Conservation (phyloP, 2,888 invertebrate genomes). For the Watsonalla binaria region DNA sequence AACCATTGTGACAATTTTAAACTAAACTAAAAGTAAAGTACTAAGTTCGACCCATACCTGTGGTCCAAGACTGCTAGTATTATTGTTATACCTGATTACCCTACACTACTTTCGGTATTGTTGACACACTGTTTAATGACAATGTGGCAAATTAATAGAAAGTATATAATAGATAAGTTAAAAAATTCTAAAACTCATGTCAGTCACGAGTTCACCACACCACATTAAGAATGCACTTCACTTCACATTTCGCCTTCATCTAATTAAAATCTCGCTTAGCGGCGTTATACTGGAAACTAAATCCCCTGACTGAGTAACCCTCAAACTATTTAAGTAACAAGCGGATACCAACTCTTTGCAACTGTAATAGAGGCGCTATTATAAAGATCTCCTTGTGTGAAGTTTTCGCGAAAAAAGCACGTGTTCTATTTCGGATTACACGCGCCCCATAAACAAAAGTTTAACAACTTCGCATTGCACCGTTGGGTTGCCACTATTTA, state of each 20-base stretch:
- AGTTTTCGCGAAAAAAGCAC: slow-evolving; percentile 73
- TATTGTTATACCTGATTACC: no score
- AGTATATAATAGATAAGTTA: background rate
- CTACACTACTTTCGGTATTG: no score
- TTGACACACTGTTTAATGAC: no score
- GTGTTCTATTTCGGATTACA: slow-evolving; percentile 77
- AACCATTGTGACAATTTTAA: no score
- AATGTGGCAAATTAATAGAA: no score
- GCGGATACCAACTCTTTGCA: slow-evolving; percentile 27
- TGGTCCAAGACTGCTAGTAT: no score
- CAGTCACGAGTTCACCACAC: slow-evolving; percentile 17
- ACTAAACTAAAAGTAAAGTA: no score
- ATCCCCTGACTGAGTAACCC: slow-evolving; percentile 58
- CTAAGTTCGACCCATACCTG: no score
- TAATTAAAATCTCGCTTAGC: slow-evolving; percentile 74
- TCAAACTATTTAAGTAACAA: slow-evolving; percentile 13
- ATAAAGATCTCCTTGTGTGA: slow-evolving; percentile 12
- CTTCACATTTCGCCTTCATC: slow-evolving; percentile 45
- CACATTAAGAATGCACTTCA: slow-evolving; percentile 1
- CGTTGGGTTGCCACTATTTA: slow-evolving; percentile 22
- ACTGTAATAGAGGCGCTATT: slow-evolving; percentile 30
- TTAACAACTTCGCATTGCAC: slow-evolving; percentile 52
- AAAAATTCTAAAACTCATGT: slow-evolving; percentile 2
- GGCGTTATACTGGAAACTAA: slow-evolving; percentile 69
- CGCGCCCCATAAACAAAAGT: slow-evolving; percentile 70